These are phyloP conservation scores for Apis dorsata DNA, from an alignment of 1,140 invertebrate species.

Conservation along the genomic window DNA sequence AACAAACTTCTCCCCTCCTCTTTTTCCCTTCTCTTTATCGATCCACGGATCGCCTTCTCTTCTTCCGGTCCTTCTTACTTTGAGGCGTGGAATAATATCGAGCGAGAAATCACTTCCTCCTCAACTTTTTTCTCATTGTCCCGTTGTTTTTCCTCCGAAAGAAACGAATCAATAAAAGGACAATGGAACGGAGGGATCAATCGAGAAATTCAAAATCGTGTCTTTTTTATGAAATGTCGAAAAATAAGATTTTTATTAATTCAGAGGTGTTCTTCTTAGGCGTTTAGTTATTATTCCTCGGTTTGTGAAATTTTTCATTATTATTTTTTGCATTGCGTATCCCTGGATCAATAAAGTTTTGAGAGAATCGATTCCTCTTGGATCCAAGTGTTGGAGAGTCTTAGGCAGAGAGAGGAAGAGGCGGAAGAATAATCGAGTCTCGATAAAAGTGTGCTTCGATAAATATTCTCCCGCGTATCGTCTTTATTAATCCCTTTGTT, in stretches of 20 bases:
- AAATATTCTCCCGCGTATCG: too few relatives aligned
- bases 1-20: not conserved
- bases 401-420: too few relatives aligned
- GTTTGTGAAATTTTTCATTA: not conserved
- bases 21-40: not conserved
- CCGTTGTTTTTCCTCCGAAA: not conserved
- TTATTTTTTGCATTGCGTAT: too few relatives aligned
- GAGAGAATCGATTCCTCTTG: too few relatives aligned
- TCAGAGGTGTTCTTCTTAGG: not conserved
- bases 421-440: too few relatives aligned
- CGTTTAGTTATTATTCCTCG: not conserved
- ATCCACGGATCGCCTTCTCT: not conserved
- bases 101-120: not conserved
- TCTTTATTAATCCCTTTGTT: too few relatives aligned
- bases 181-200: not conserved
- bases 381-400: too few relatives aligned
- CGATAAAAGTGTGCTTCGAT: too few relatives aligned
- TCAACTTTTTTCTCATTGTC: not conserved
- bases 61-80: not conserved
- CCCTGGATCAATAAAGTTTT: too few relatives aligned
- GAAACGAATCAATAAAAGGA: not conserved
- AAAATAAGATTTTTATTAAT: not conserved
- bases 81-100: not conserved
- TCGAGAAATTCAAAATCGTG: not conserved
- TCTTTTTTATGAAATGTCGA: too few relatives aligned